phyloP scores from a whole-genome alignment of 2,113 vertebrate genomes.

The Corythaeola cristata region DNA sequence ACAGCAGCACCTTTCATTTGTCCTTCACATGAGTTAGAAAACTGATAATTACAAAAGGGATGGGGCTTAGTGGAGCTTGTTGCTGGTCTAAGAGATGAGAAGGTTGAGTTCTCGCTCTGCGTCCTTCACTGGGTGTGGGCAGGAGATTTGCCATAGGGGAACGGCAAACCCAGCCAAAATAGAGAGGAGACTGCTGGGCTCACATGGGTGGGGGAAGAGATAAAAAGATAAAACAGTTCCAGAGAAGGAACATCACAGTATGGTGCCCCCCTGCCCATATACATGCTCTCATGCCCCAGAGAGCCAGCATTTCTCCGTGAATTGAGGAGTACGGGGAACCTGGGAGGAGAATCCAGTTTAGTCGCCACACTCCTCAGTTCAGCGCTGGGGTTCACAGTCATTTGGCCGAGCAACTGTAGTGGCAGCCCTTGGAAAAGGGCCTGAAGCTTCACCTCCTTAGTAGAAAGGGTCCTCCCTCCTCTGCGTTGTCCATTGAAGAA shows the following conservation, averaged over 20 bases:
- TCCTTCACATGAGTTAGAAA: conserved; percentile 62
- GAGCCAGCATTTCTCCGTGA: not conserved
- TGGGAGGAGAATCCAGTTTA: not conserved
- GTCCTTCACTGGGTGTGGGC: not conserved
- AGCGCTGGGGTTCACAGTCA: not conserved
- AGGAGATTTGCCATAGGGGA: not conserved
- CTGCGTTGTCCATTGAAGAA: not conserved
- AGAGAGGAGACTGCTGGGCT: conserved; percentile 12
- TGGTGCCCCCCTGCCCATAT: not conserved
- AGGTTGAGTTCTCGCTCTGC: conserved; percentile 25
- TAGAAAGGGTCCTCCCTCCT: not conserved
- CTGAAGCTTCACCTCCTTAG: not conserved
- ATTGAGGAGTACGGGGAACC: not conserved
- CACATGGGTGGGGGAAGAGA: not conserved
- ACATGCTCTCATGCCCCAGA: not conserved
- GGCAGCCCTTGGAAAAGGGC: conserved; percentile 13
- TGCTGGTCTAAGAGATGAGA: conserved; percentile 67
- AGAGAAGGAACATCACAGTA: conserved; percentile 55
- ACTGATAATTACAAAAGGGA: conserved; percentile 51
- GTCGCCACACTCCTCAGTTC: not conserved
- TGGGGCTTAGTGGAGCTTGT: conserved; percentile 16
- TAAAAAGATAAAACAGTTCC: conserved; percentile 63
- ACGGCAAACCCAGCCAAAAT: not conserved
- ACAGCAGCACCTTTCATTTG: conserved; percentile 65
- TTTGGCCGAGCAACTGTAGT: not conserved